phyloP scores from a whole-genome alignment of 2,888 invertebrate genomes.

The Adelognathus sp. region DNA sequence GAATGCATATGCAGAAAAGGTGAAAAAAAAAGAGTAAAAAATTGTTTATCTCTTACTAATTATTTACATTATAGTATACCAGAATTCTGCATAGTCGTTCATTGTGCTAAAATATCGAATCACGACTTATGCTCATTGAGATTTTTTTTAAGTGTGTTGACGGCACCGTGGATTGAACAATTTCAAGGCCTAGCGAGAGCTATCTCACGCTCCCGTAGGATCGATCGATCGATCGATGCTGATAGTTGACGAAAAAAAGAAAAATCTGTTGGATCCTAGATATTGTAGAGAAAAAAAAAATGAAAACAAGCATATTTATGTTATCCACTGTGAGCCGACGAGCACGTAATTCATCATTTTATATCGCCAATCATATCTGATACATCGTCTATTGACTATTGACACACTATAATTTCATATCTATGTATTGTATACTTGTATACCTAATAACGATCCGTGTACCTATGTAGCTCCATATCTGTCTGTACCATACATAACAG shows the following conservation, averaged over 20 bases:
- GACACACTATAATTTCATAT: conserved; percentile 60
- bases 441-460: conserved; percentile 70
- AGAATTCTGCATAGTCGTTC: conserved; percentile 32
- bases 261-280: background rate
- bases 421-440: conserved; percentile 50
- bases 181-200: conserved; percentile 2
- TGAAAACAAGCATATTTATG: background rate
- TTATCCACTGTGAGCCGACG: conserved; percentile 37
- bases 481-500: conserved; percentile 70
- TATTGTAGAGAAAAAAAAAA: background rate
- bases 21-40: background rate
- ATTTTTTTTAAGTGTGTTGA: conserved; percentile 40
- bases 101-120: conserved; percentile 41
- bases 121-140: conserved; percentile 20
- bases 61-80: conserved; percentile 29
- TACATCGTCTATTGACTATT: conserved; percentile 54
- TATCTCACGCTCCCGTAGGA: background rate
- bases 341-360: conserved; percentile 52
- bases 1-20: conserved; percentile 2
- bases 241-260: background rate
- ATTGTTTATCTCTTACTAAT: conserved; percentile 47
- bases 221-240: conserved; percentile 17
- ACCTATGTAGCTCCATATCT: conserved; percentile 75
- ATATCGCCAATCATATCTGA: conserved; percentile 63
- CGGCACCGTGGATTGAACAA: conserved; percentile 7